Percentiles rank a stretch among this genome's conserved stretches.
phyloP scores from a whole-genome alignment of 2,888 invertebrate species.

The Helicoverpa assulta region DNA sequence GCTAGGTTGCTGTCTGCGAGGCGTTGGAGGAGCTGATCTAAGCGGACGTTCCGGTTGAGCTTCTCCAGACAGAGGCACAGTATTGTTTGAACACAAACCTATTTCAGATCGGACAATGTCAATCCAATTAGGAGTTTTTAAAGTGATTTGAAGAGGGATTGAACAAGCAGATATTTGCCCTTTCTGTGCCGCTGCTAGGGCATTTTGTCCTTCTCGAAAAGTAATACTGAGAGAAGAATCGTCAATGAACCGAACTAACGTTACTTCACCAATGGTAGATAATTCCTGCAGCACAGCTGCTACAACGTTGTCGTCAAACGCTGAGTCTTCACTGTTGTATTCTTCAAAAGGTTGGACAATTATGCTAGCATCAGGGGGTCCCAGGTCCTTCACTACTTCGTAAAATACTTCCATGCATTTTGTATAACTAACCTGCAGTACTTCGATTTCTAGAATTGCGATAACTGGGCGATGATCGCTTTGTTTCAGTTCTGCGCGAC shows the following conservation, averaged over 20 bases:
- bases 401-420: constrained; percentile 95
- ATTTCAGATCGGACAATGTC: constrained; percentile 95
- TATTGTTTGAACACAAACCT: constrained; percentile 95
- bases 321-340: constrained; percentile 86
- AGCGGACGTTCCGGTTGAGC: constrained; percentile 79
- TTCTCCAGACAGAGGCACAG: constrained; percentile 93
- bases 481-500: constrained; percentile 98
- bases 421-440: constrained; percentile 94
- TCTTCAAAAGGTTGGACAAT: constrained; percentile 91
- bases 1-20: constrained; percentile 89
- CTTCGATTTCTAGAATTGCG: constrained; percentile 96
- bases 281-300: constrained; percentile 94
- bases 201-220: constrained; percentile 97
- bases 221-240: constrained; percentile 96
- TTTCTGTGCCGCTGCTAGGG: constrained; percentile 93
- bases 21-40: constrained; percentile 85
- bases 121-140: constrained; percentile 97
- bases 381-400: constrained; percentile 95
- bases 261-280: constrained; percentile 96
- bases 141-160: constrained; percentile 92
- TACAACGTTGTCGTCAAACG: constrained; percentile 95
- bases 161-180: constrained; percentile 91
- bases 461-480: constrained; percentile 99
- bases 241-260: constrained; percentile 97
- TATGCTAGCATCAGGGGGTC: constrained; percentile 98